These are phyloP conservation scores for Martes martes DNA, from an alignment of 2,113 vertebrate genomes.

Conservation along the genomic window DNA sequence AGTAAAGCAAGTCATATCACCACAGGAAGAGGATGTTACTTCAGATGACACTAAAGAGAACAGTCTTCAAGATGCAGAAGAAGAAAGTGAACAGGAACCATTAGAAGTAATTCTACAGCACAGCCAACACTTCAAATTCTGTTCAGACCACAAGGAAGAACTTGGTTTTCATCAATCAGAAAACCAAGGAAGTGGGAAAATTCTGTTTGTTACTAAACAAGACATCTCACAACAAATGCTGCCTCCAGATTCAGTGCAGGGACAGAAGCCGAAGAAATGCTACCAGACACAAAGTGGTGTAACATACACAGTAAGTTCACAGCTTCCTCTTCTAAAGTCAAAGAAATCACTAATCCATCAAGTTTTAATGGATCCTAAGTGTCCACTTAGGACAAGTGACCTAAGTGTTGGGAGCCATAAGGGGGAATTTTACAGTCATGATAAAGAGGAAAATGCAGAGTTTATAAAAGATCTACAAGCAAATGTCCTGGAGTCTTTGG, in stretches of 20 bases:
- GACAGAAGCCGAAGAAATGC: background rate
- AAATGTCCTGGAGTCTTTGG: background rate
- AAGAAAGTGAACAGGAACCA: background rate
- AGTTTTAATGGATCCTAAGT: background rate
- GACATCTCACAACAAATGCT: background rate
- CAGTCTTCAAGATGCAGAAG: background rate
- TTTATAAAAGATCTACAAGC: background rate
- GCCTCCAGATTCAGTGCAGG: background rate
- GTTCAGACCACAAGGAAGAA: background rate
- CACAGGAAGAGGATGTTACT: background rate
- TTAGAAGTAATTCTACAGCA: background rate
- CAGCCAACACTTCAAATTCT: background rate
- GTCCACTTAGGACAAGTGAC: too few species aligned
- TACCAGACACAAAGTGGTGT: background rate
- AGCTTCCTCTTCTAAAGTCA: background rate
- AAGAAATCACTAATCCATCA: background rate
- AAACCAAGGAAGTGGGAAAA: background rate
- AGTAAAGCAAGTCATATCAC: background rate
- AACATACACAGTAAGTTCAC: background rate
- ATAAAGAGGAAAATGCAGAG: background rate
- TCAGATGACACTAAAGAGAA: background rate
- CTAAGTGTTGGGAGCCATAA: background rate
- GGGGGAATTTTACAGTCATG: accelerated
- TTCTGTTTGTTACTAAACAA: background rate
- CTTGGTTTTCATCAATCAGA: background rate